Evolutionary conservation across 53 echinoderm and acorn worm species (phyloP).

Genomic region (Henricia sp.): DNA sequence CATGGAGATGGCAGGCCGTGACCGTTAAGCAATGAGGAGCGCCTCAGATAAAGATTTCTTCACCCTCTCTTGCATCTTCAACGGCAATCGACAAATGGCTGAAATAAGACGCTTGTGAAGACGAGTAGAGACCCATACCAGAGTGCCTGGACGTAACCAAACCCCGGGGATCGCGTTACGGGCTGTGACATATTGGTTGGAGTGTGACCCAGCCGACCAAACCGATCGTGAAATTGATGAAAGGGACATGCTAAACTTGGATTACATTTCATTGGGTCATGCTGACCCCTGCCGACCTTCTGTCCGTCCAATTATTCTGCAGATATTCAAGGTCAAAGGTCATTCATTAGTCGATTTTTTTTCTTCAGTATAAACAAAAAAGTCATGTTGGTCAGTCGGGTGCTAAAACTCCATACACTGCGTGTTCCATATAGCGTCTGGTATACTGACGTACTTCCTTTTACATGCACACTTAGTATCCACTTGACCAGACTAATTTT

Average conservation of each 20-base stretch:
- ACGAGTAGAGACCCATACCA: slow-evolving; percentile 25
- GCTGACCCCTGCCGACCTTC: slow-evolving; percentile 40
- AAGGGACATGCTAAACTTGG: slow-evolving; percentile 45
- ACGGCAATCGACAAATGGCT: slow-evolving; percentile 60
- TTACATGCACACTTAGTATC: too few relatives aligned
- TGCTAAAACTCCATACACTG: too few relatives aligned
- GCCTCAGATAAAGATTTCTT: too few relatives aligned
- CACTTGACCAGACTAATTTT: too few relatives aligned
- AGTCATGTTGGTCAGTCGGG: too few relatives aligned
- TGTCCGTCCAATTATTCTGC: slow-evolving; percentile 28
- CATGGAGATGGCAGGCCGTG: too few relatives aligned
- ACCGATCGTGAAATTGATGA: slow-evolving; percentile 56
- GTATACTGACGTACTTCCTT: too few relatives aligned
- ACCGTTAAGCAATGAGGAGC: too few relatives aligned
- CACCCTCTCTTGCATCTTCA: slow-evolving; percentile 31
- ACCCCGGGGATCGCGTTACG: slow-evolving; percentile 36
- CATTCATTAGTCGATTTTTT: background rate
- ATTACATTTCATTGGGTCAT: slow-evolving; percentile 45
- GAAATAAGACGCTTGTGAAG: slow-evolving; percentile 38
- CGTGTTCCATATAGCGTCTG: too few relatives aligned
- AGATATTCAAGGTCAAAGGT: slow-evolving; percentile 23
- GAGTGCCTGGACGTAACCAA: slow-evolving; percentile 21
- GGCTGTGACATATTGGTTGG: slow-evolving; percentile 49
- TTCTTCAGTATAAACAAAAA: too few relatives aligned
- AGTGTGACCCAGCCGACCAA: slow-evolving; percentile 12